phyloP scores from a whole-genome alignment of 2,888 invertebrate species.

The Ophioninae sp. region DNA sequence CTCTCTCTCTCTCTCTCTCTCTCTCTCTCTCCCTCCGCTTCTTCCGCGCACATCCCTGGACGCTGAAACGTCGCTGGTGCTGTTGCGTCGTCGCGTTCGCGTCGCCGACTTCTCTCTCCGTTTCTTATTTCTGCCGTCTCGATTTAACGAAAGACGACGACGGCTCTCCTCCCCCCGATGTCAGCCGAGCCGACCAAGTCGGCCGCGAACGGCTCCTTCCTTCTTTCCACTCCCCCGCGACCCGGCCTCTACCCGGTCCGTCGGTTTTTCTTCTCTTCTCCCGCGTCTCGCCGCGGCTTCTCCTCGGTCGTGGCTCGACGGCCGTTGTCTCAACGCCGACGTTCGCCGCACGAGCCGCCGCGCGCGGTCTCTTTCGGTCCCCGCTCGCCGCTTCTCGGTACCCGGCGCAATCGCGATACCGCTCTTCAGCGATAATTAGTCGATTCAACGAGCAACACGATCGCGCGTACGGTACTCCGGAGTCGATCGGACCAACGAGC shows the following conservation, averaged over 20 bases:
- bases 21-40: not conserved
- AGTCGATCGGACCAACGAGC: constrained; percentile 7
- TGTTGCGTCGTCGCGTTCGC: constrained; percentile 45
- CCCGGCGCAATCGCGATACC: constrained; percentile 54
- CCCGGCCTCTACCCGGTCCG: constrained; percentile 53
- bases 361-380: not conserved
- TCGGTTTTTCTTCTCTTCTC: constrained; percentile 47
- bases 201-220: constrained; percentile 16
- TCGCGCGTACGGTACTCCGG: not conserved
- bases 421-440: constrained; percentile 60
- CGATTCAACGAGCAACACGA: constrained; percentile 48
- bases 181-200: constrained; percentile 40
- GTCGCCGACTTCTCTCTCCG: constrained; percentile 65
- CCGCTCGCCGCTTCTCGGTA: constrained; percentile 20
- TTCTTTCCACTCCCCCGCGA: constrained; percentile 23
- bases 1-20: too few species aligned
- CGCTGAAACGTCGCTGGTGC: constrained; percentile 37
- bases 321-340: constrained; percentile 45
- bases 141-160: constrained; percentile 29
- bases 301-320: constrained; percentile 40
- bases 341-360: not conserved
- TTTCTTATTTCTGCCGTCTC: constrained; percentile 47
- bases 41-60: constrained; percentile 22
- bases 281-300: constrained; percentile 4
- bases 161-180: constrained; percentile 37